Base-by-base conservation (phyloP, 2,113 vertebrate genomes). In the Clupea harengus region DNA sequence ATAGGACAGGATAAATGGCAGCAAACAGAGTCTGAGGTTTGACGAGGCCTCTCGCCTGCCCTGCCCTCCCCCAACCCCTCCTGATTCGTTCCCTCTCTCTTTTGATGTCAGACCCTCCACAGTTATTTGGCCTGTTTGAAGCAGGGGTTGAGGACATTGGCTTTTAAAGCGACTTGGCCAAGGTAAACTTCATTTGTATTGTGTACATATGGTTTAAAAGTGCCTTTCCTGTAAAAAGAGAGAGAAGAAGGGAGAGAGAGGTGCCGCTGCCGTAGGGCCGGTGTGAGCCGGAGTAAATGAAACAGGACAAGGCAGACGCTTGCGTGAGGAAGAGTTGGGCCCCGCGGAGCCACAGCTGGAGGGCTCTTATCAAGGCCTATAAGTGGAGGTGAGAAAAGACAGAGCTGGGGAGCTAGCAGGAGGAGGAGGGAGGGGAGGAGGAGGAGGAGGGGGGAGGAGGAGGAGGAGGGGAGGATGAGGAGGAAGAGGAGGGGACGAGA, bases 361-460 rank as follows among this genome's bases (percentile, higher is more conserved):
- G 85, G 82, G 86, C 83, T 81, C 89, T 88, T 89, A 90, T 90
- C 88, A 89, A 88, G 87, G 67, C 84, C 85, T 84, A 89, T 89
- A 89, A 91, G 89, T 89, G 85, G 86, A 91, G 89, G 89, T 91
- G 89, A 91, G 89, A 91, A 91, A 90, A 91, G 87, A 87, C 90
- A 90, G 89, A 90, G 81, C 81, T 84, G 50, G 64, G 45, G 46
- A 89, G 84, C 78, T 85, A 50, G 54, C 87, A 86, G 86, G 86
- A 83, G 87, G 45, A 84, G 86, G 86, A 83, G 87, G 45, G 82
- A 72, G 46, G 72, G 60, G 50, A 82, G 45, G 64, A 22, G 81
- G 22, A 81, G 64, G 25, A 75, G 67, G n/a, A n/a, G 28, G 72
- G 28, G 25, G 5, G 72, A 32, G 32, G 13, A 15, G 25, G n/a